Evolutionary conservation across 2,888 invertebrate species (phyloP), one percentile per base, ranked within the genome.

Genomic region (Pharmacophagus antenor): DNA sequence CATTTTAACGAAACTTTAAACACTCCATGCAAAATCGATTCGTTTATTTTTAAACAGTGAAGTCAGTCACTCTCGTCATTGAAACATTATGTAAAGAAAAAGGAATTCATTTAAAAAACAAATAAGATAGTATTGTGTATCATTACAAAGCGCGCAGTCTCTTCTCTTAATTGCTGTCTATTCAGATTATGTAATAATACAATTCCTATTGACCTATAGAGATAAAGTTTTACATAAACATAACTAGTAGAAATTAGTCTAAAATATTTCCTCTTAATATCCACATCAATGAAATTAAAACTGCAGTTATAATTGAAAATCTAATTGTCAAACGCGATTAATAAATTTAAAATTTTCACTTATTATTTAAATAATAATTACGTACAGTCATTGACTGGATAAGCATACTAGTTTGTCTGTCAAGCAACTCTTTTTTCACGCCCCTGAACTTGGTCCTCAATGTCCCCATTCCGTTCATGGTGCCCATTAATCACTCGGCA

Each of bases 361-460:
- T 15, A 37, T 15, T 4, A n/a, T 2, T 12, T 18, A 46, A 12
- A 53, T 22, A 50, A 47, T 55, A 59, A 62, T 67, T 75, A 95
- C 95, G 92, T 92, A 96, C 96, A 81, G 96, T 96, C 95, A 96
- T 95, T 54, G 93, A 93, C 79, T 94, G 94, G 68, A 95, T 92
- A 73, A 94, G 92, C 69, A 94, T 86, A 74, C 93, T 94, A n/a
- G 94, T 94, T 83, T 94, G 95, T 69, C 93, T 90, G 66, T 95
- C 94, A 65, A 96, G 78, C 72, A 94, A 92, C 73, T 95, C 94
- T 80, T 95, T 96, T 77, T 94, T 95, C 62, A 96, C 90, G 42
- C 96, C 96, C 72, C 95, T 93, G 81, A 96, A 95, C 76, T 92
- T 92, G 79, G 93, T 93, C 74, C 93, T 92, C 62, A 92, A 87